Base-by-base conservation (phyloP, 1,140 invertebrate genomes). In the Schlechtendalia chinensis region DNA sequence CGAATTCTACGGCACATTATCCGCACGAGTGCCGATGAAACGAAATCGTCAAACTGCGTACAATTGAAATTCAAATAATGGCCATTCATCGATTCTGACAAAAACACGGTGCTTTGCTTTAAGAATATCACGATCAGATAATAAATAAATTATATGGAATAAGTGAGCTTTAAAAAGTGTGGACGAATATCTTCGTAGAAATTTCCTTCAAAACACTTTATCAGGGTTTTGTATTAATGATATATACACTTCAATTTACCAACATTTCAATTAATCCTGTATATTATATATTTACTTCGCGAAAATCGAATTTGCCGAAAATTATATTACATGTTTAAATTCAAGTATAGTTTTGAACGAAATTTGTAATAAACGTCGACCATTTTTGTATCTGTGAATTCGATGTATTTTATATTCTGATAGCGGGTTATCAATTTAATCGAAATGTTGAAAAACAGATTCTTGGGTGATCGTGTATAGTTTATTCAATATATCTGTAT, bases 131-230 rank as follows among this genome's bases (percentile, higher is more conserved):
- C 11, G 32, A 69, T 69, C 65, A 24, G 65, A 69, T 69, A 69
- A 69, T 69, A 39, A 69, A 69, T 69, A 69, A 69, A 69, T 69
- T 69, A 69, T 47, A 24, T 12, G 45, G 39, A 47, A 39, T 69
- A 69, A 69, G 65, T 69, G 65, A 47, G 19, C n/a, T 69, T 17
- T 69, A n/a, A n/a, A n/a, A 69, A 69, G 22, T 17, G 11, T 47
- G 32, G 22, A 69, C 8, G 39, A 39, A 47, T 22, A 45, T 47
- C n/a, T 47, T 47, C n/a, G 4, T 45, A 47, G 32, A 19, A 47
- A 69, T 69, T 45, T 69, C n/a, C 65, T 69, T 22, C n/a, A n/a
- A 6, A 47, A 47, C 39, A n/a, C 45, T 69, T 47, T 47, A 45
- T 45, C 32, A 8, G 39, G 12, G 17, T 11, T 69, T 69, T 69